Evolutionary conservation across 2,113 vertebrate species (phyloP).

Genomic region (Hyperoodon ampullatus): DNA sequence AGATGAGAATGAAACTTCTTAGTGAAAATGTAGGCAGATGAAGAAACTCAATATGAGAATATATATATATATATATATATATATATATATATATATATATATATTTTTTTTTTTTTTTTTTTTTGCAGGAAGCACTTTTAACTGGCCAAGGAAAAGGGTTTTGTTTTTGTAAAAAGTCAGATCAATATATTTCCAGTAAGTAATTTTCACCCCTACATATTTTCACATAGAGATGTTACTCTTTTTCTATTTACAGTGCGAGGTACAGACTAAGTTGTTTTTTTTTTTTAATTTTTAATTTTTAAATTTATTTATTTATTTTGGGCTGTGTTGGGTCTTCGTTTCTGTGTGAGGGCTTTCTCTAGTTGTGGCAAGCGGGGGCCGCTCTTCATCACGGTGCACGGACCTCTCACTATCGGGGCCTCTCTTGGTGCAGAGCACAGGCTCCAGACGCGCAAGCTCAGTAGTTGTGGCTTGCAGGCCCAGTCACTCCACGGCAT

Average conservation of each 20-base stretch:
- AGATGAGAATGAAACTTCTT: not conserved
- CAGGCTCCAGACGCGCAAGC: no score
- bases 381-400: no score
- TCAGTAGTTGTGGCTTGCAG: no score
- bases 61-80: accelerated
- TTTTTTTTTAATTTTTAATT: not conserved
- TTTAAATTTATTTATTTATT: no score
- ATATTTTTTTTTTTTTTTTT: no score
- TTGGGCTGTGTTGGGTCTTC: no score
- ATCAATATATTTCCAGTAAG: constrained; percentile 21
- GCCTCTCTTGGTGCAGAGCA: no score
- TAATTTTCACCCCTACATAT: not conserved
- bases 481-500: no score
- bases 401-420: no score
- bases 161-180: not conserved
- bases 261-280: not conserved
- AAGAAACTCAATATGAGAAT: not conserved
- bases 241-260: not conserved
- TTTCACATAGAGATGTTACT: not conserved
- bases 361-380: no score
- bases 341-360: no score
- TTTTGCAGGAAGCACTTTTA: not conserved
- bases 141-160: constrained; percentile 43
- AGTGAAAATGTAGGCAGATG: not conserved
- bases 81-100: no score